Base-by-base conservation (phyloP, 2,113 vertebrate genomes). In the Nipponia nippon region DNA sequence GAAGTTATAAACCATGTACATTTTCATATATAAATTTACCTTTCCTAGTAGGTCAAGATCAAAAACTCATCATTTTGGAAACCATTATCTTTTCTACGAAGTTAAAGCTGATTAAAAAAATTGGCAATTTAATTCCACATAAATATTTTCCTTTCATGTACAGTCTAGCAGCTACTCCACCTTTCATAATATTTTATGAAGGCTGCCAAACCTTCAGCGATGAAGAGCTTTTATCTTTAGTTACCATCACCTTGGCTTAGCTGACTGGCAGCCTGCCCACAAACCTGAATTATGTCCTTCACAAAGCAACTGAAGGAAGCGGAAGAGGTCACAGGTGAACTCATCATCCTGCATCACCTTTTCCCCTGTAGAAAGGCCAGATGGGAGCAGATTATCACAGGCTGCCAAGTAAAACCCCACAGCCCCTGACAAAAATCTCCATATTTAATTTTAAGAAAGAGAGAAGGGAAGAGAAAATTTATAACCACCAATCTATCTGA, bases 301-400 rank as follows among this genome's bases (percentile, higher is more conserved):
- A 97, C 99, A 99, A 16, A 99, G 99, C 94, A 99, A 98, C 13
- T 99, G 99, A 73, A 99, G 99, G 98, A 99, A 99, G 91, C 99
- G 99, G 98, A 99, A 99, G 97, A 99, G 99, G 97, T 99, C 99
- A 98, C 99, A 99, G 89, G 99, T 99, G 93, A 99, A 99, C 95
- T 99, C 99, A 63, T 99, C 99, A 76, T 99, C 99, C 97, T 99
- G 99, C 98, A 99, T 99, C 96, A 99, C 99, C 95, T 99, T 99
- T 96, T 99, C 99, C 97, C 99, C 99, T 99, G 98, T 44, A 92
- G 92, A 96, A 98, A 98, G 94, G 83, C 50, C 97, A 98, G 91
- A 97, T 40, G 32, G 47, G 82, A 94, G 69, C 77, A 82, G 55
- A 91, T 97, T 94, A 95, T 26, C 36, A 72, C 38, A 80, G 69